Base-by-base conservation (phyloP, 2,888 invertebrate genomes). In the Pimpla rufipes region DNA sequence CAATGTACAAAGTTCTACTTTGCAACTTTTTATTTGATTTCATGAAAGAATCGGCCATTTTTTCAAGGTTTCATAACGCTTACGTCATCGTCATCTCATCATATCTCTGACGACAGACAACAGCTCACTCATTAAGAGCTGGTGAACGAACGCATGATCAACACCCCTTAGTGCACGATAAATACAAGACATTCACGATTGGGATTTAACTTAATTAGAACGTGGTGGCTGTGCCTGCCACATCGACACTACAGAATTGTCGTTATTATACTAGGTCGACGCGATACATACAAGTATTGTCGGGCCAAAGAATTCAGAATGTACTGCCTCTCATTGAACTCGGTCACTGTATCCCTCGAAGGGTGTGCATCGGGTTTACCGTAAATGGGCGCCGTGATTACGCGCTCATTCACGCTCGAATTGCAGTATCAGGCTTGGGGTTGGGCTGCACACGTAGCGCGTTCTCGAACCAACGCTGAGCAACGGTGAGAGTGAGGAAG, bases 371-470 rank as follows among this genome's bases (percentile, higher is more conserved):
- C 40, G 40, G 50, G 71, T 81, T 71, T 81, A 64, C 55, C 35
- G 18, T 62, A 18, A 37, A 71, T 40, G 55, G n/a, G 45, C 40
- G 55, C 73, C 16, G 77, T 83, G 77, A 83, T 83, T 80, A 57
- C 77, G 57, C 50, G 77, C 67, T 74, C 70, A 83, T 83, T 83
- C 62, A 80, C 77, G 70, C 55, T 47, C 68, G 62, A 83, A 83
- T 74, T 74, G 83, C 77, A 77, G 80, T 80, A 80, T 83, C 83
- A 80, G 80, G 50, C 73, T 59, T 45, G 45, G 45, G 73, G 47
- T 45, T 73, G 18, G 23, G 59, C 18, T 59, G 73, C 73, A 73
- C 59, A 18, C 57, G 77, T 62, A 45, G 73, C 67, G 70, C 50
- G 68, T 77, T 80, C n/a, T 68, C 77, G 10, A 66, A 45, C 52